phyloP scores from a whole-genome alignment of 2,888 invertebrate species.

The Muscina levida region DNA sequence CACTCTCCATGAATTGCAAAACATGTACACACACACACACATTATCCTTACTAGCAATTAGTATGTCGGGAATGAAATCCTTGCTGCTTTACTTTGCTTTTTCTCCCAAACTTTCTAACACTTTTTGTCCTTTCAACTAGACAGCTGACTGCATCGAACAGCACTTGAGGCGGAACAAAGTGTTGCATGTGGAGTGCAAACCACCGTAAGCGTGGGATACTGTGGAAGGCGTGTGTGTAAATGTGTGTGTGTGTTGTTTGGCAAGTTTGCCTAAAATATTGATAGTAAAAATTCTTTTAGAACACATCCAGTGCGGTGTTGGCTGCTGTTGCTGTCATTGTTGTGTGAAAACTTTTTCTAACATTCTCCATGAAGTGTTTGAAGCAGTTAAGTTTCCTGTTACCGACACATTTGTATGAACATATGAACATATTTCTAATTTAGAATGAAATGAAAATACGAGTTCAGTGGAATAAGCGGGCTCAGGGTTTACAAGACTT shows the following conservation, averaged over 20 bases:
- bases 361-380: constrained; percentile 30
- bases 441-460: no score
- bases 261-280: constrained; percentile 48
- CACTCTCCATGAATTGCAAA: constrained; percentile 20
- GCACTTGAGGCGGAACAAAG: constrained; percentile 38
- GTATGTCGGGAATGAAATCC: constrained; percentile 32
- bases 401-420: constrained; percentile 21
- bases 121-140: constrained; percentile 58
- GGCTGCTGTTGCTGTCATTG: constrained; percentile 21
- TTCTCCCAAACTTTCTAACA: constrained; percentile 59
- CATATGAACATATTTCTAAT: no score
- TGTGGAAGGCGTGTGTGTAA: constrained; percentile 1
- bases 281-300: constrained; percentile 28
- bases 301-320: constrained; percentile 13
- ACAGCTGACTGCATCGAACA: constrained; percentile 40
- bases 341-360: constrained; percentile 25
- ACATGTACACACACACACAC: constrained; percentile 35
- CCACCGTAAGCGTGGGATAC: no score
- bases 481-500: no score
- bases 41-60: constrained; percentile 52
- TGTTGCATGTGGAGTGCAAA: no score
- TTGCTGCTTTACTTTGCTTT: constrained; percentile 26
- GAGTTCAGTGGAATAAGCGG: no score
- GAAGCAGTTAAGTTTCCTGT: constrained; percentile 58
- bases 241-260: constrained; percentile 22